A percentile compares a stretch with the other conserved stretches of the same genome.
phyloP scores from a whole-genome alignment of 92 coral and sea anemone species.

The Phymanthus crucifer region DNA sequence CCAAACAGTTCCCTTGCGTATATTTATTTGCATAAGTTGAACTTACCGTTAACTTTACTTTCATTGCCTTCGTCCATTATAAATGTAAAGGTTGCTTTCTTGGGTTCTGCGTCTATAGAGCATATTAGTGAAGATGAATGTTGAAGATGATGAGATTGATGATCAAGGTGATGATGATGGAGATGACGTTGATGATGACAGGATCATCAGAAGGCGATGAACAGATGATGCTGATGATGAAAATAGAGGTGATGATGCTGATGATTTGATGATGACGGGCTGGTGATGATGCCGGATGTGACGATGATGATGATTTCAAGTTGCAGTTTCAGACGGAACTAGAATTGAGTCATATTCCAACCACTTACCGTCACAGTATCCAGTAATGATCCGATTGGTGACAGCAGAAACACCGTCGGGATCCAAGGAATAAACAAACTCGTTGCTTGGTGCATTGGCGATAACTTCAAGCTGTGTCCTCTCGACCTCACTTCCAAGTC shows the following conservation, averaged over 20 bases:
- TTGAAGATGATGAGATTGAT: too few species aligned
- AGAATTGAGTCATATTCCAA: not conserved
- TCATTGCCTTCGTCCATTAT: not conserved
- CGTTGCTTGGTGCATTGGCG: slow-evolving; percentile 46
- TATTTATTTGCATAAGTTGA: too few species aligned
- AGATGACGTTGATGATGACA: too few species aligned
- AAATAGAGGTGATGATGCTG: too few species aligned
- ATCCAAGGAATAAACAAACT: slow-evolving; percentile 32
- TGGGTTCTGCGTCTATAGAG: not conserved
- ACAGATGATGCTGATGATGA: too few species aligned
- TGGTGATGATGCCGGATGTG: too few species aligned
- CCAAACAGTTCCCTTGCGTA: too few species aligned
- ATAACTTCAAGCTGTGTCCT: slow-evolving; percentile 49
- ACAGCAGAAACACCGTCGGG: not conserved
- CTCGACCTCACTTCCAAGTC: slow-evolving; percentile 52
- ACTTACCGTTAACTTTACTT: not conserved
- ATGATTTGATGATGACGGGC: too few species aligned
- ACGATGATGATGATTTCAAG: too few species aligned
- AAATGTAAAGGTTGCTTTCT: not conserved
- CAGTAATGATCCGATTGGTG: slow-evolving; percentile 8
- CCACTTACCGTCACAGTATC: slow-evolving; percentile 33
- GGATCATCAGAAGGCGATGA: too few species aligned
- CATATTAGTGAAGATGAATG: too few species aligned
- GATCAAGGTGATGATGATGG: too few species aligned
- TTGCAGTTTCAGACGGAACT: not conserved